These are phyloP conservation scores for Gadopsis bispinosus DNA, from an alignment of 2,797 vertebrate species.

Conservation along the genomic window DNA sequence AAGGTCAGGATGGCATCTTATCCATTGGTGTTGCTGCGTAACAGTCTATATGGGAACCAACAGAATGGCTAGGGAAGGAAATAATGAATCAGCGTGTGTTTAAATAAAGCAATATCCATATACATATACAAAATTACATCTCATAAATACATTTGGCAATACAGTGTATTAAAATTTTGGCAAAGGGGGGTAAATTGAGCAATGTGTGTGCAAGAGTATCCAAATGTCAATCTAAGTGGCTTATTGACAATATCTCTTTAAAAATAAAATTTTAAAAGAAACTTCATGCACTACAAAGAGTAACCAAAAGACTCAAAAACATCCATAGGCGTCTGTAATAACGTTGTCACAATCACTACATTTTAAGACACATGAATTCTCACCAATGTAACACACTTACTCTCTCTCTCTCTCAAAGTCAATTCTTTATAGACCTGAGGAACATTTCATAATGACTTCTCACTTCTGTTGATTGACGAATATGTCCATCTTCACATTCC, in stretches of 20 bases:
- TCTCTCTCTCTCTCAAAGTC: conserved; percentile 74
- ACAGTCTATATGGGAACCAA: conserved; percentile 73
- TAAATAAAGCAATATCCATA: conserved; percentile 80
- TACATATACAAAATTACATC: conserved; percentile 83
- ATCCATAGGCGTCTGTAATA: conserved; percentile 81
- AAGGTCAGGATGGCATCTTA: conserved; percentile 63
- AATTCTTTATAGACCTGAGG: conserved; percentile 80
- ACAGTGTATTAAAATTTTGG: conserved; percentile 74
- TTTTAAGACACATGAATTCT: conserved; percentile 83
- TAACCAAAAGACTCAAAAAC: conserved; percentile 82
- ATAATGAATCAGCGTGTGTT: conserved; percentile 70
- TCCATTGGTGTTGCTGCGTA: conserved; percentile 62
- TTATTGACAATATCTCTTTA: conserved; percentile 69
- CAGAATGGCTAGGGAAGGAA: conserved; percentile 54
- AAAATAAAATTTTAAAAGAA: conserved; percentile 61
- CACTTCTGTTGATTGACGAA: conserved; percentile 59
- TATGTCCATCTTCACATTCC: conserved; percentile 79
- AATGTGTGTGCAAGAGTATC: conserved; percentile 74
- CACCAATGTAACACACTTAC: conserved; percentile 75
- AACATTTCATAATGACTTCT: conserved; percentile 73
- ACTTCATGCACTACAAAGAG: conserved; percentile 82
- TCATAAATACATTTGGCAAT: conserved; percentile 86
- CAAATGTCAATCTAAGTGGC: conserved; percentile 75
- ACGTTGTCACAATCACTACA: conserved; percentile 84
- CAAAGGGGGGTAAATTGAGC: conserved; percentile 73